A percentile compares a stretch with the other conserved stretches of the same genome.
Evolutionary conservation across 1,140 invertebrate species (phyloP).

Genomic region (Dreissena polymorpha): DNA sequence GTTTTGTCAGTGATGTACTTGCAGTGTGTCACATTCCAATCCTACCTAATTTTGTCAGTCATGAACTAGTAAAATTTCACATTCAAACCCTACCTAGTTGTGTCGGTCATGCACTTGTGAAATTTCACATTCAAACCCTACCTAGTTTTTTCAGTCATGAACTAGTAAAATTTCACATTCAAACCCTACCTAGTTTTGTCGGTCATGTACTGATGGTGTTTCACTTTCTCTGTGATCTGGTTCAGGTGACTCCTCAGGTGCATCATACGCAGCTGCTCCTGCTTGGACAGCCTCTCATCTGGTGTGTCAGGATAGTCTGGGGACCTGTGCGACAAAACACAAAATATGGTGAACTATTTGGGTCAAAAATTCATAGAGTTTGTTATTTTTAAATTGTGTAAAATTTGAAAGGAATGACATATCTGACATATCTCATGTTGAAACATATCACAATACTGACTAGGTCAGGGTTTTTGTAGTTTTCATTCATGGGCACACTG

Average conservation of each 20-base stretch:
- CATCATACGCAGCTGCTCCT: constrained; percentile 78
- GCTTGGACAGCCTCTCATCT: constrained; percentile 70
- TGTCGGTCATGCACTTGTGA: too few relatives aligned
- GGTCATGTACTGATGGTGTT: constrained; percentile 72
- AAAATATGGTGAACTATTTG: background rate
- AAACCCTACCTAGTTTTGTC: constrained; percentile 76
- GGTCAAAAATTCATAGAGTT: constrained; percentile 4
- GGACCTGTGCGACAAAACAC: constrained; percentile 14
- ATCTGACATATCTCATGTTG: background rate
- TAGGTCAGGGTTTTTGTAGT: background rate
- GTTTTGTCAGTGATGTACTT: too few relatives aligned
- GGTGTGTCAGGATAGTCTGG: constrained; percentile 62
- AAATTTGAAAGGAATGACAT: background rate
- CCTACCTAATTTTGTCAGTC: too few relatives aligned
- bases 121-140: too few relatives aligned
- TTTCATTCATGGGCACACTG: too few relatives aligned
- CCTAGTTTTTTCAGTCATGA: too few relatives aligned
- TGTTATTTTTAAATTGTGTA: background rate
- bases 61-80: too few relatives aligned
- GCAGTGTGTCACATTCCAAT: too few relatives aligned
- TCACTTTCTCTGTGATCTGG: constrained; percentile 74
- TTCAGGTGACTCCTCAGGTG: constrained; percentile 76
- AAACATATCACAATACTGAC: background rate
- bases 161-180: too few relatives aligned
- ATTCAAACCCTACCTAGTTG: too few relatives aligned